Evolutionary conservation across 2,113 vertebrate genomes (phyloP).

Genomic region (Saccopteryx leptura): DNA sequence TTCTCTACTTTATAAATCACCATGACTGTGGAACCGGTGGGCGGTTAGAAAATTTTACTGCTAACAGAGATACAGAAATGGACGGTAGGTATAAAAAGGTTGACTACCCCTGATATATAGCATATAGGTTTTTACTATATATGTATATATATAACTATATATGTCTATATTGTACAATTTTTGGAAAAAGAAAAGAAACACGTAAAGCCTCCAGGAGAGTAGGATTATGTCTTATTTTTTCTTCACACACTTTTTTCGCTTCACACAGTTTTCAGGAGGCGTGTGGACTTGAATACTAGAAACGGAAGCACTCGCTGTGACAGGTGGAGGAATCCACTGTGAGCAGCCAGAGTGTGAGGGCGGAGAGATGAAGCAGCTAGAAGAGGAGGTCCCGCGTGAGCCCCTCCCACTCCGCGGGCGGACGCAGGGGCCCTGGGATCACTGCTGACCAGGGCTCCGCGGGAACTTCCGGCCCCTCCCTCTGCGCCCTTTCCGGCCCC

Average conservation of each 20-base stretch:
- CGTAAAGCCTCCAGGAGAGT: background rate
- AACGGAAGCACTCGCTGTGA: background rate
- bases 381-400: background rate
- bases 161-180: background rate
- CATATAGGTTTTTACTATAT: too few relatives aligned
- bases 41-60: too few relatives aligned
- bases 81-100: too few relatives aligned
- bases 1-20: too few relatives aligned
- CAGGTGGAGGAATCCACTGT: background rate
- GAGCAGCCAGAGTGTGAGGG: background rate
- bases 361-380: background rate
- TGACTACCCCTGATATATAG: too few relatives aligned
- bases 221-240: slow-evolving; percentile 1
- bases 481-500: background rate
- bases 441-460: background rate
- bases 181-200: slow-evolving; percentile 9
- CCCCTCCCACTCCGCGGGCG: background rate
- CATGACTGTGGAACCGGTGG: too few relatives aligned
- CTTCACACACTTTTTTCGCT: background rate
- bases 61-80: too few relatives aligned
- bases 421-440: background rate
- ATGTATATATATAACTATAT: background rate
- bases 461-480: background rate
- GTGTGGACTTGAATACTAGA: background rate
- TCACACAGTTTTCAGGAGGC: slow-evolving; percentile 2